Evolutionary conservation across 2,113 vertebrate genomes (phyloP), one percentile per base, ranked within the genome.

Genomic region (Oncorhynchus mykiss): DNA sequence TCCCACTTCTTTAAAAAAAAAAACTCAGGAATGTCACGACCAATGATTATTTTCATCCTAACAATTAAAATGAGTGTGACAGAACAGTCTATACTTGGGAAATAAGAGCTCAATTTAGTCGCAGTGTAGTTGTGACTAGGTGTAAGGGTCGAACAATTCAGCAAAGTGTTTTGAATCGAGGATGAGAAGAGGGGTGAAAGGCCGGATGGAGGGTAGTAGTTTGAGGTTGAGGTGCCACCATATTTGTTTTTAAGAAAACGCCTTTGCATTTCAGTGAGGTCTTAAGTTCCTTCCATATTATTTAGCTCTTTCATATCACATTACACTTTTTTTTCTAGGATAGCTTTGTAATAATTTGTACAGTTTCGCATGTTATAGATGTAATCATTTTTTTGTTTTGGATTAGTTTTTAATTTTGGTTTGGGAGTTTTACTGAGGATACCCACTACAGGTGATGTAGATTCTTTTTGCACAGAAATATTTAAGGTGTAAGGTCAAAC

Each of bases 351-450:
- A 97, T 95, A 95, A 96, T 97, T 95, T 97, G 96, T 97, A 97
- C 96, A 97, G 97, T 96, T 97, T 96, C 96, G 95, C 96, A 97
- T 97, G 96, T 95, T 93, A 92, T 96, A 94, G 95, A 92, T 97
- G 96, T 97, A 95, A 96, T 96, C 94, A 96, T 94, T 95, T 94
- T 93, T 91, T 90, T 88, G 90, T 92, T 87, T 92, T 75, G 84
- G 88, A 54, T 89, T 87, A 89, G 84, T 91, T 93, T 94, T 95
- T 92, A 89, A 80, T 85, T 84, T 89, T 88, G 91, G 91, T 96
- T 95, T 93, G 93, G 95, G 94, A 90, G 92, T 94, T 96, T 94
- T 88, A 93, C 92, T 95, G 93, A 95, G 92, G 90, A 95, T 93
- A 92, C 95, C 94, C 94, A 93, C 94, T 95, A 93, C 94, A 94